A percentile compares a stretch with the other conserved stretches of the same genome.
These are phyloP conservation scores for Aspidiotus destructor DNA, from an alignment of 2,888 invertebrate species.

Conservation along the genomic window DNA sequence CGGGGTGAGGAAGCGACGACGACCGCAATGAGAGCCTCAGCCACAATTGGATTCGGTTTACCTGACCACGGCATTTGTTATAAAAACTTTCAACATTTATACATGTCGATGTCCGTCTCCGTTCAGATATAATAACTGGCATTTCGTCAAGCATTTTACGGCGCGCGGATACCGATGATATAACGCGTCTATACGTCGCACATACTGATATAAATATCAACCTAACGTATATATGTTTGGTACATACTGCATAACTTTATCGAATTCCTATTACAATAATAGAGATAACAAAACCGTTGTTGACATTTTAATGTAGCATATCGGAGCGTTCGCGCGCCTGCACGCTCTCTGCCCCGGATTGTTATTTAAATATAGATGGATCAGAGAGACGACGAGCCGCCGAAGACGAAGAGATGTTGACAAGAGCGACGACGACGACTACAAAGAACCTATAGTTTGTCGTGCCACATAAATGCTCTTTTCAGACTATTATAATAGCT, in stretches of 20 bases:
- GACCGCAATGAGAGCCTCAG: too few relatives aligned
- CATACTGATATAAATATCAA: conserved; percentile 4
- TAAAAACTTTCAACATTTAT: too few relatives aligned
- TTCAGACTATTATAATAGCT: not conserved
- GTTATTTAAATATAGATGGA: conserved; percentile 17
- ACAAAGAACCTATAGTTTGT: conserved; percentile 1
- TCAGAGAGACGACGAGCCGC: too few relatives aligned
- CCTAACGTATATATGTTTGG: not conserved
- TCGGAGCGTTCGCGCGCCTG: not conserved
- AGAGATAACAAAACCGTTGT: conserved; percentile 13
- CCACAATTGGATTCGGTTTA: too few relatives aligned
- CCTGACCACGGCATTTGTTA: too few relatives aligned
- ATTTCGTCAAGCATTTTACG: conserved; percentile 19
- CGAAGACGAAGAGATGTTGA: not conserved
- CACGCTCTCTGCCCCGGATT: not conserved
- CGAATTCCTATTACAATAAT: conserved; percentile 22
- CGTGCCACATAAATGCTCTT: conserved; percentile 9
- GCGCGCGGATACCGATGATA: not conserved
- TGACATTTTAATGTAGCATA: conserved; percentile 26
- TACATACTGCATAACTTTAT: conserved; percentile 8
- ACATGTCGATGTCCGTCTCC: not conserved
- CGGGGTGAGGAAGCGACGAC: too few relatives aligned
- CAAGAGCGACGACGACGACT: conserved; percentile 2
- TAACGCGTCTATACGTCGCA: not conserved
- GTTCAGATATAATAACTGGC: conserved; percentile 10